phyloP scores from a whole-genome alignment of 2,797 vertebrate genomes.

The Trachops cirrhosus region DNA sequence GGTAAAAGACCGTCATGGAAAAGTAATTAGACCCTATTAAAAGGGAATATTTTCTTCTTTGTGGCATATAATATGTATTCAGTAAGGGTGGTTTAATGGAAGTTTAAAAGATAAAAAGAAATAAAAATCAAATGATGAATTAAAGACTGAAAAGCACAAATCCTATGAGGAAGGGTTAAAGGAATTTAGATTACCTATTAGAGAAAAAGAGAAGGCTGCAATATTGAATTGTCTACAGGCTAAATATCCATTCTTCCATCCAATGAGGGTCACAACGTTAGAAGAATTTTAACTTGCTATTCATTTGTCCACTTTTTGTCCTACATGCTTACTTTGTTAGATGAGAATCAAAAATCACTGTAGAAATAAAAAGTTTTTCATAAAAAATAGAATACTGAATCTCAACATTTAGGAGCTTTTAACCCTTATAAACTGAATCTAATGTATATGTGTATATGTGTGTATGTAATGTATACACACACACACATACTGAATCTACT shows the following conservation, averaged over 20 bases:
- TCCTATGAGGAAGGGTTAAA: neutral
- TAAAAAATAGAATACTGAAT: neutral
- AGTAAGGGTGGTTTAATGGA: neutral
- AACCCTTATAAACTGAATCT: neutral
- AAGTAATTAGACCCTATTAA: neutral
- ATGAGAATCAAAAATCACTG: neutral
- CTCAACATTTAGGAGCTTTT: neutral
- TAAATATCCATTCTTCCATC: neutral
- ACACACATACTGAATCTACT: neutral
- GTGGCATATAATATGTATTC: neutral
- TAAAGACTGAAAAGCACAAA: neutral
- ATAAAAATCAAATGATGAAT: neutral
- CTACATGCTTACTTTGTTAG: neutral
- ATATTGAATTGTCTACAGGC: neutral
- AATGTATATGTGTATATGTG: too few relatives aligned
- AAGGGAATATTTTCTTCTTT: neutral
- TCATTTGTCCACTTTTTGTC: neutral
- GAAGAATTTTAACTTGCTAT: neutral
- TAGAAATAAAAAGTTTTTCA: neutral
- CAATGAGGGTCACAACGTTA: neutral
- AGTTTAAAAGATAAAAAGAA: neutral
- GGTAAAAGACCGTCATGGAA: neutral
- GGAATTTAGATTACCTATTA: neutral
- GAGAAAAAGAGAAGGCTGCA: neutral
- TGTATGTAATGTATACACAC: too few relatives aligned